These are phyloP conservation scores for Lasioglossum zephyrum DNA, from an alignment of 2,888 invertebrate species.

Conservation along the genomic window DNA sequence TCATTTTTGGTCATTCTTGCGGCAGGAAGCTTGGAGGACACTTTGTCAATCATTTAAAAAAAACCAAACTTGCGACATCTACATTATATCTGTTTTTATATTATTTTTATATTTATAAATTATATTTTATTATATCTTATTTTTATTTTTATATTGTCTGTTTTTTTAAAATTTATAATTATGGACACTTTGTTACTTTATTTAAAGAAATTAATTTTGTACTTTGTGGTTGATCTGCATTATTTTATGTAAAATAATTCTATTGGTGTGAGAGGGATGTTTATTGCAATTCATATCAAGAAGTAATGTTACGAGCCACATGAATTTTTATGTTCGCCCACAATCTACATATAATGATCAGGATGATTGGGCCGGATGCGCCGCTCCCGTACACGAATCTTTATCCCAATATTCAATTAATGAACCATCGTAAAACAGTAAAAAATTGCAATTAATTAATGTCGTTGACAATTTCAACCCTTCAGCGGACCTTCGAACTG, in stretches of 20 bases:
- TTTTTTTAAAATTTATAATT: too few relatives aligned
- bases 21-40: neutral
- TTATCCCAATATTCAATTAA: slow-evolving; percentile 64
- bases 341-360: slow-evolving; percentile 81
- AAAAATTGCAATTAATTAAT: neutral
- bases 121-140: too few relatives aligned
- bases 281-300: neutral
- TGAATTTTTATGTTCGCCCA: slow-evolving; percentile 76
- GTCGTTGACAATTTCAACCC: neutral
- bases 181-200: neutral
- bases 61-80: neutral
- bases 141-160: too few relatives aligned
- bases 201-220: neutral
- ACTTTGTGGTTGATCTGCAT: neutral
- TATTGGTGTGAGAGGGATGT: neutral
- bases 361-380: slow-evolving; percentile 79
- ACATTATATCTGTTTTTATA: neutral
- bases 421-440: slow-evolving; percentile 33
- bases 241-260: neutral
- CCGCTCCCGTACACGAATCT: slow-evolving; percentile 74
- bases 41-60: neutral
- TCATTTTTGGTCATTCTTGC: neutral
- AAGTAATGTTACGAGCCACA: slow-evolving; percentile 53
- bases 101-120: too few relatives aligned
- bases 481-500: neutral